Conservation (phyloP, 35 echinoderm and acorn worm species). For the Anneissia japonica region DNA sequence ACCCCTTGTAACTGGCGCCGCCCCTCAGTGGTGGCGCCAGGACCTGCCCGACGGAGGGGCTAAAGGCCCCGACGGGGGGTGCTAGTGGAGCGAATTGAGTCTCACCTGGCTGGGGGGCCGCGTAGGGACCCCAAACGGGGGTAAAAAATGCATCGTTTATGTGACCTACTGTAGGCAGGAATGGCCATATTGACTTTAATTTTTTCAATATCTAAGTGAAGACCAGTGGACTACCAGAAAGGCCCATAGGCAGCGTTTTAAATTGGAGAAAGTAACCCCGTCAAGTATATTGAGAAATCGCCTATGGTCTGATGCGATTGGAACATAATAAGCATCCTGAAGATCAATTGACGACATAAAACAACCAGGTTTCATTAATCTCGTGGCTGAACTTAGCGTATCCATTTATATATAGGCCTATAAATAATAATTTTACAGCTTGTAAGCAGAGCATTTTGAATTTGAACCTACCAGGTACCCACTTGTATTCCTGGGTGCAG, state of each 20-base stretch:
- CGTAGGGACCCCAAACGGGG: background rate
- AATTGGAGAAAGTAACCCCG: background rate
- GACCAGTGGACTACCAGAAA: conserved; percentile 4
- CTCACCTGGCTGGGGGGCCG: background rate
- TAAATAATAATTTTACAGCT: too few species aligned
- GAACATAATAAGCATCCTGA: conserved; percentile 29
- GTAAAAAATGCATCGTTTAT: conserved; percentile 3
- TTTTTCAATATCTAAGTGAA: conserved; percentile 1
- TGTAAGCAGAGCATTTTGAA: too few species aligned
- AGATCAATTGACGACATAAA: conserved; percentile 46
- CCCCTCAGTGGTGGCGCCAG: background rate
- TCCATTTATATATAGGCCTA: too few species aligned
- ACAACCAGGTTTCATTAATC: conserved; percentile 6
- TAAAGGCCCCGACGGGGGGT: background rate
- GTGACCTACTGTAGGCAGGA: conserved; percentile 2
- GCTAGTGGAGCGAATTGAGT: background rate
- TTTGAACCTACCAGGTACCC: too few species aligned
- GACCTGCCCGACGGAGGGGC: background rate
- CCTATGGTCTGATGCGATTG: conserved; percentile 3
- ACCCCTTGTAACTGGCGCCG: background rate
- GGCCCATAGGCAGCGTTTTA: background rate
- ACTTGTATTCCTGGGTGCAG: too few species aligned
- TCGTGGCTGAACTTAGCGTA: conserved; percentile 7
- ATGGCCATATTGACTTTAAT: background rate
- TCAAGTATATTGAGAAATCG: conserved; percentile 22